Evolutionary conservation across 2,888 invertebrate species (phyloP), one percentile per base, ranked within the genome.

Genomic region (Ferdinandea cuprea): DNA sequence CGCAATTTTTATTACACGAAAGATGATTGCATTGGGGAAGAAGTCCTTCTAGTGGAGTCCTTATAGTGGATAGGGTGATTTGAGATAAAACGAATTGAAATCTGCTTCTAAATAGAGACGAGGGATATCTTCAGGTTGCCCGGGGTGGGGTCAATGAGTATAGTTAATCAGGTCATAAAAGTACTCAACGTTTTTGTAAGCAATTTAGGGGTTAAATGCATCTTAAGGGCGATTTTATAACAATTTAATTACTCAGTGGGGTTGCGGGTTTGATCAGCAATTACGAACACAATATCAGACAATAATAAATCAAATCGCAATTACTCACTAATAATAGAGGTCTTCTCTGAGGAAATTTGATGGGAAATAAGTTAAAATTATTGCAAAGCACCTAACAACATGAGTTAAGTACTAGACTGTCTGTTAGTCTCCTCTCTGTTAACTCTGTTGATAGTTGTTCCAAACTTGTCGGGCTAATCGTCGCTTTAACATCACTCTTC

Each of bases 1-100:
- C 56, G 21, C 6, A 17, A 54, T 7, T 63, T 76, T 81, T 65
- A 76, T 54, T 50, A 65, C 66, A n/a, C 17, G 8, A 28, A 1
- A 46, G 25, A 46, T 25, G 32, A 66, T 52, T 50, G 66, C 11
- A 15, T n/a, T 13, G 52, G 8, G 13, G 30, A 21, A 37, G 30
- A 21, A 37, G 46, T 63, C 63, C 63, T 56, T 73, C 21, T 28
- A 65, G 28, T 7, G 6, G 2, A 40, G 40, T 40, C 40, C 15
- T 7, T 25, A 25, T 7, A 42, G 61, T 61, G 52, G 52, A 72
- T 71, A 59, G 50, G 50, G 42, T 19, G 50, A 30, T 40, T 48
- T 35, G 9, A 32, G 56, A 25, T 25, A 15, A 0, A 9, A 40
- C 3, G 28, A 11, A 25, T 8, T n/a, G n/a, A 40, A n/a, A 13